Conservation (phyloP, 2,113 vertebrate genomes). For the Hippocampus abdominalis region DNA sequence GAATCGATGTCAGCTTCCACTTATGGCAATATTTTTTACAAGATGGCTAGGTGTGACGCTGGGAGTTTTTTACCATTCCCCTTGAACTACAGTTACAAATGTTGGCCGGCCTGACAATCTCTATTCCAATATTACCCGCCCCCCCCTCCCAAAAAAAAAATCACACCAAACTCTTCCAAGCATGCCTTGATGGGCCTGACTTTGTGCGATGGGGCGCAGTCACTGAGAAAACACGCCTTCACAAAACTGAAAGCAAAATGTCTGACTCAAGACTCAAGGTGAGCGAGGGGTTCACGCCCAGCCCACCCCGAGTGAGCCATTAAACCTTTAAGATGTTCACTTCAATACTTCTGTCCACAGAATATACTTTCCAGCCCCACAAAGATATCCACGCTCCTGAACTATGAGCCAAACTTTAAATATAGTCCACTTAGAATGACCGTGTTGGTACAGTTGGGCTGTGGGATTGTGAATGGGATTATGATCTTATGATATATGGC, state of each 20-base stretch:
- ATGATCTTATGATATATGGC: slow-evolving; percentile 72
- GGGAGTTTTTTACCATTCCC: not conserved
- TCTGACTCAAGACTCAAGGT: not conserved
- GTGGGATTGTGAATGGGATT: slow-evolving; percentile 72
- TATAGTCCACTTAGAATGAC: slow-evolving; percentile 60
- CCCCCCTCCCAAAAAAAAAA: too few relatives aligned
- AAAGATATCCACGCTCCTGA: slow-evolving; percentile 50
- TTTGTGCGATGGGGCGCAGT: not conserved
- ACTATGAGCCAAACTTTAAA: slow-evolving; percentile 67
- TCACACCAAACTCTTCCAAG: not conserved
- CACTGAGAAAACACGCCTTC: not conserved
- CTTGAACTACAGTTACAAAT: not conserved
- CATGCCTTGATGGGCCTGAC: not conserved
- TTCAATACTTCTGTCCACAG: not conserved
- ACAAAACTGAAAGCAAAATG: not conserved
- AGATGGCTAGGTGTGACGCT: too few relatives aligned
- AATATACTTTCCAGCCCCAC: slow-evolving; percentile 22
- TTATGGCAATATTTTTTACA: too few relatives aligned
- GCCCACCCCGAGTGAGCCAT: not conserved
- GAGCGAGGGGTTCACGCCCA: not conserved
- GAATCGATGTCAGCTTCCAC: not conserved
- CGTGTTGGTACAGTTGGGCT: slow-evolving; percentile 76
- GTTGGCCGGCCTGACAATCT: not conserved
- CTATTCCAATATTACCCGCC: not conserved
- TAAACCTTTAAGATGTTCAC: not conserved